These are phyloP conservation scores for Dicerorhinus sumatrensis DNA, from an alignment of 2,113 vertebrate genomes.

Conservation along the genomic window DNA sequence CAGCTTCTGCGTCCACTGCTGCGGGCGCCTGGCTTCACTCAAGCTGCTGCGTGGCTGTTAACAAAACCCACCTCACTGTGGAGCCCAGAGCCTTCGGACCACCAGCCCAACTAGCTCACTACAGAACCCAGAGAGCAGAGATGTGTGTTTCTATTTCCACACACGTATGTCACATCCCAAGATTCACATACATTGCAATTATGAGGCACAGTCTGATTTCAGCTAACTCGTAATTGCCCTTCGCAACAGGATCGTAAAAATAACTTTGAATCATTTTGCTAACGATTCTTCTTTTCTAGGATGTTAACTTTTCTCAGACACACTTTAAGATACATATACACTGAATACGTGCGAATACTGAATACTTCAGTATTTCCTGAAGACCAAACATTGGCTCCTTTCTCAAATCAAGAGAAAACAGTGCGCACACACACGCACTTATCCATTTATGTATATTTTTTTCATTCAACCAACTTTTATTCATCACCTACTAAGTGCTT, in stretches of 20 bases:
- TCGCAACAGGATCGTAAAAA: background rate
- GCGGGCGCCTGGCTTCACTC: background rate
- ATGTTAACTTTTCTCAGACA: background rate
- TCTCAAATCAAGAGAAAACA: background rate
- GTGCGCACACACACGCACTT: fast-evolving
- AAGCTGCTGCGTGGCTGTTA: background rate
- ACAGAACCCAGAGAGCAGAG: background rate
- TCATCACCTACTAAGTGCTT: background rate
- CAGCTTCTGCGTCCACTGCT: no score
- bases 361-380: background rate
- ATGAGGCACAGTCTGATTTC: background rate
- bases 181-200: background rate
- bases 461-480: background rate
- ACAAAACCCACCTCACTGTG: background rate
- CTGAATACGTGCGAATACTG: no score
- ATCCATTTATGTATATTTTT: background rate
- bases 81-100: background rate
- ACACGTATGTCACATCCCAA: background rate
- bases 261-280: background rate
- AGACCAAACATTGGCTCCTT: background rate
- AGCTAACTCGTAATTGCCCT: background rate
- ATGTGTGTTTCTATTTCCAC: background rate
- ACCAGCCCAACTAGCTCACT: no score
- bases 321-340: background rate
- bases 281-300: background rate